phyloP scores from a whole-genome alignment of 1,140 invertebrate species.

The Arctopsyche grandis region DNA sequence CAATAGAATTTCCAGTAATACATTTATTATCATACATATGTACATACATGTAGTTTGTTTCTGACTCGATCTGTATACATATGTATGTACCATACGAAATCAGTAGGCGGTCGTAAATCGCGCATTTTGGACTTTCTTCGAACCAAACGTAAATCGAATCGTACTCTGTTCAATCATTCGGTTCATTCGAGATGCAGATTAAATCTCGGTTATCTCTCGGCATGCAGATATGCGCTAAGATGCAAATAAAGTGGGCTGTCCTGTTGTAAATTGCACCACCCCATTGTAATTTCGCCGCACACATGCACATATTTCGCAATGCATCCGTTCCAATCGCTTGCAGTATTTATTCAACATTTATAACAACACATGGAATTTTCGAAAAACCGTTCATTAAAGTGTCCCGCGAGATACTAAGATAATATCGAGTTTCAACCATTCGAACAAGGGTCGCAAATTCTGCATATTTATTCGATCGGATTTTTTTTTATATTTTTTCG shows the following conservation, averaged over 20 bases:
- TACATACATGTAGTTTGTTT: no score
- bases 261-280: conserved; percentile 38
- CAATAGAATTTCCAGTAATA: no score
- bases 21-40: no score
- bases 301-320: not conserved
- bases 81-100: no score
- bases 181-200: conserved; percentile 30
- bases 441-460: no score
- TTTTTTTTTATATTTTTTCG: no score
- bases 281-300: conserved; percentile 36
- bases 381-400: conserved; percentile 12
- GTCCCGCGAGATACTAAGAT: conserved; percentile 7
- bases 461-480: no score
- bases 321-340: conserved; percentile 11
- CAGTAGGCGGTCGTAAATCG: conserved; percentile 5
- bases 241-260: conserved; percentile 44
- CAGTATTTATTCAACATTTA: not conserved
- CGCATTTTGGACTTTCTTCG: conserved; percentile 2
- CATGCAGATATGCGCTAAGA: conserved; percentile 26
- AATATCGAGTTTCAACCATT: not conserved
- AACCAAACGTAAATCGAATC: not conserved
- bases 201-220: conserved; percentile 23
- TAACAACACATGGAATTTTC: no score
- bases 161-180: conserved; percentile 34
- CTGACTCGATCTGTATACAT: no score